Evolutionary conservation across 2,797 vertebrate genomes (phyloP), one percentile per base, ranked within the genome.

Genomic region (Pempheris klunzingeri): DNA sequence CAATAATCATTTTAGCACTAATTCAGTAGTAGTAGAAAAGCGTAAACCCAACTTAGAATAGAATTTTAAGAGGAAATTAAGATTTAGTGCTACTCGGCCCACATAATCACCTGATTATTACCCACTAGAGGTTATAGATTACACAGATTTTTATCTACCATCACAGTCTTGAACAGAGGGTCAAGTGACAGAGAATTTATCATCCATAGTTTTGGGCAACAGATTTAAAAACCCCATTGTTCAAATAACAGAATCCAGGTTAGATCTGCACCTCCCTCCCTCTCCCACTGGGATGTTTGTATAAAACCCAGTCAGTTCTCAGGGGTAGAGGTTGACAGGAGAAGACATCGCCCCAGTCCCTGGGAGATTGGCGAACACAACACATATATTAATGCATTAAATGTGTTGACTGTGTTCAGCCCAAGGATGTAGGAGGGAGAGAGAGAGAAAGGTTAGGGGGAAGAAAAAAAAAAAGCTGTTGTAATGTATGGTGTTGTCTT

Each of bases 351-450:
- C 85, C 77, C 73, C 80, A 81, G 83, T 87, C 82, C 88, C 89
- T 71, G 77, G 82, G 89, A 91, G 91, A 94, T 93, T 93, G 91
- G 88, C 64, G 82, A 90, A 87, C 92, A 90, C 88, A 90, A 91
- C 92, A 92, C 90, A 92, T 94, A 92, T 93, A 93, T 94, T 93
- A 93, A 94, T 90, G 92, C 87, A 93, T 93, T 94, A 94, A 93
- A 93, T 83, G 88, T 91, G 93, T 94, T 90, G 90, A 93, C 92
- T 93, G 93, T 88, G 86, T 90, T 90, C 84, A 81, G 91, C 84
- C 84, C 81, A 78, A 91, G 89, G 90, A 90, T 80, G 86, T 71
- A 82, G 79, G 68, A 81, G 75, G 49, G 77, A 75, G 82, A 63
- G 80, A 81, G 71, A 68, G 76, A 81, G 78, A 76, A 71, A 85